Base-by-base conservation (phyloP, 1,140 invertebrate species). In the Ceratosolen solmsi region DNA sequence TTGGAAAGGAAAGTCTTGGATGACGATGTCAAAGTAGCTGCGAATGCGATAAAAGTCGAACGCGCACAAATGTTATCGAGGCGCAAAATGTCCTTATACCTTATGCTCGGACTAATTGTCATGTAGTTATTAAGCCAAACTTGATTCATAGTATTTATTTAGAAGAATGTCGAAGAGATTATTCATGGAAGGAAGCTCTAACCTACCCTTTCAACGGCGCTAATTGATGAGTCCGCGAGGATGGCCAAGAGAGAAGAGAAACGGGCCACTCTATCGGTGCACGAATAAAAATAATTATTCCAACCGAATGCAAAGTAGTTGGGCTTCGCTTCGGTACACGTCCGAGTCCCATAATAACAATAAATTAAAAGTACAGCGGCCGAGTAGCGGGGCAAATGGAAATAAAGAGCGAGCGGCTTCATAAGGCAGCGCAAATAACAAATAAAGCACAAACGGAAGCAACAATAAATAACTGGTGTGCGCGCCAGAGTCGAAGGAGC, bases 371-470 rank as follows among this genome's bases (percentile, higher is more conserved):
- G 41, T 46, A 70, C 65, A 0, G 36, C 17, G 38, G 30, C 2
- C 63, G 63, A 38, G 46, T 25, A 33, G 25, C 25, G 63, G 72
- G 54, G 68, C 30, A 54, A 49, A 70, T 46, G 11, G 74, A 72
- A 80, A 84, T 27, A 76, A 27, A 41, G 20, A 75, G 49, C 20
- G 33, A 80, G 71, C 30, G n/a, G 51, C 86, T 25, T n/a, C 9
- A 9, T 5, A 71, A 17, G 38, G 41, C 30, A 56, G 74, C 80
- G 84, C 87, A 86, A 86, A 87, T 88, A 87, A 87, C 87, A 89
- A 89, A 90, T 90, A 89, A 89, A 89, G 86, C 87, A 89, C 86
- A 86, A 87, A 88, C 88, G 84, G 88, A 87, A 87, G 87, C 87
- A 82, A 85, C 86, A 74, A 89, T 90, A 89, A 89, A 89, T 89